phyloP scores from a whole-genome alignment of 2,797 vertebrate species.

The Dendrocincla fuliginosa region DNA sequence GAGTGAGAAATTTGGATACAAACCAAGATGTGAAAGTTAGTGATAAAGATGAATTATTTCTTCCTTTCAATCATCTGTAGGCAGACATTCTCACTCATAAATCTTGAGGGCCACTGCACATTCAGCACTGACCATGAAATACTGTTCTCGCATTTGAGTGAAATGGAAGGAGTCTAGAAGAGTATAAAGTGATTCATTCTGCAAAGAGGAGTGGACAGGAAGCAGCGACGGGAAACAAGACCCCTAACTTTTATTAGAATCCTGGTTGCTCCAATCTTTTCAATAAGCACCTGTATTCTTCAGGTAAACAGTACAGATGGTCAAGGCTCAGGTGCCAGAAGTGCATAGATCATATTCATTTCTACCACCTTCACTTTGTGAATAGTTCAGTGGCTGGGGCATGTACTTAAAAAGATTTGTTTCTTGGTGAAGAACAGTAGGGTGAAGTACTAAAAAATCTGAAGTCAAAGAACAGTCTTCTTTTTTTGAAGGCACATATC shows the following conservation, averaged over 20 bases:
- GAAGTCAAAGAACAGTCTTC: neutral
- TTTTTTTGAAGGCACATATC: neutral
- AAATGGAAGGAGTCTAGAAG: neutral
- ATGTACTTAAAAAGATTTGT: neutral
- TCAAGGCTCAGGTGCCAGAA: neutral
- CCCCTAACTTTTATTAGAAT: neutral
- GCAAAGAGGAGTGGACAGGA: neutral
- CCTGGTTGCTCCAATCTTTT: neutral
- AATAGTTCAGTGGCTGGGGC: neutral
- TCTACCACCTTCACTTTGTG: neutral
- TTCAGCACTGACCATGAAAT: neutral
- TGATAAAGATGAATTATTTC: neutral
- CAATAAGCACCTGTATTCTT: neutral
- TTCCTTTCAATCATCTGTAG: neutral
- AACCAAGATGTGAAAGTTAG: neutral
- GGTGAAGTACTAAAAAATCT: neutral
- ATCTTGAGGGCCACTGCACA: neutral
- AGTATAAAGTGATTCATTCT: neutral
- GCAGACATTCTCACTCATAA: neutral
- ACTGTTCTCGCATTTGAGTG: neutral
- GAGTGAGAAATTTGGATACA: neutral
- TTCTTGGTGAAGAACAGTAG: neutral
- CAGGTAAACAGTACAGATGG: neutral
- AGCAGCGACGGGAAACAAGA: neutral
- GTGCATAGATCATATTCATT: neutral